Conservation (phyloP, 2,888 invertebrate genomes). For the Napeogenes sylphis region DNA sequence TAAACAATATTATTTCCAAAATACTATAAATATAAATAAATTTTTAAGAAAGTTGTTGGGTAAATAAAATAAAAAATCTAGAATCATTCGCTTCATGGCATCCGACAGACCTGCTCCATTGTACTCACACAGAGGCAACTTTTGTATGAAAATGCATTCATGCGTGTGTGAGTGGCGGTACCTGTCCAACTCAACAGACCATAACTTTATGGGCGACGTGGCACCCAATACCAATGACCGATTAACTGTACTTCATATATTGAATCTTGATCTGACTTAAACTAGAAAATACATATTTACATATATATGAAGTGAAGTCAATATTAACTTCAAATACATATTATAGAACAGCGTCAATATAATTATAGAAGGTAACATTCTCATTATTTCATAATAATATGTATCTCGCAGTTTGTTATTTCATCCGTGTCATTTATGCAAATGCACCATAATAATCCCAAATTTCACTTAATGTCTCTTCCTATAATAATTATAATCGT, state of each 20-base stretch:
- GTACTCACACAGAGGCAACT: slow-evolving; percentile 24
- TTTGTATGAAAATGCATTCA: slow-evolving; percentile 34
- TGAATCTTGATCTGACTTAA: not conserved
- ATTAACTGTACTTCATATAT: slow-evolving; percentile 21
- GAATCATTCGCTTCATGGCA: not conserved
- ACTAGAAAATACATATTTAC: too few relatives aligned
- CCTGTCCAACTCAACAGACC: slow-evolving; percentile 59
- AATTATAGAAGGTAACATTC: too few relatives aligned
- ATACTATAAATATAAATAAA: too few relatives aligned
- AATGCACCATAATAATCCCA: too few relatives aligned
- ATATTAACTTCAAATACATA: too few relatives aligned
- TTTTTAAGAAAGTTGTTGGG: too few relatives aligned
- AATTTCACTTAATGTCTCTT: not conserved
- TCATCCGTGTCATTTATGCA: too few relatives aligned
- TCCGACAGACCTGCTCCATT: slow-evolving; percentile 6
- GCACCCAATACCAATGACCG: slow-evolving; percentile 48
- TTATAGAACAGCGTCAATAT: too few relatives aligned
- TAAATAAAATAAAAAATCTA: not conserved
- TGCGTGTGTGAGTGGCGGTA: slow-evolving; percentile 36
- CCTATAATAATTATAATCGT: not conserved
- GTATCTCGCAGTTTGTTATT: too few relatives aligned
- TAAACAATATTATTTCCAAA: too few relatives aligned
- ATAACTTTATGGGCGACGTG: slow-evolving; percentile 55
- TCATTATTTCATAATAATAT: too few relatives aligned
- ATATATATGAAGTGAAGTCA: too few relatives aligned